Evolutionary conservation across 2,113 vertebrate genomes (phyloP).

Genomic region (Crypturellus undulatus): DNA sequence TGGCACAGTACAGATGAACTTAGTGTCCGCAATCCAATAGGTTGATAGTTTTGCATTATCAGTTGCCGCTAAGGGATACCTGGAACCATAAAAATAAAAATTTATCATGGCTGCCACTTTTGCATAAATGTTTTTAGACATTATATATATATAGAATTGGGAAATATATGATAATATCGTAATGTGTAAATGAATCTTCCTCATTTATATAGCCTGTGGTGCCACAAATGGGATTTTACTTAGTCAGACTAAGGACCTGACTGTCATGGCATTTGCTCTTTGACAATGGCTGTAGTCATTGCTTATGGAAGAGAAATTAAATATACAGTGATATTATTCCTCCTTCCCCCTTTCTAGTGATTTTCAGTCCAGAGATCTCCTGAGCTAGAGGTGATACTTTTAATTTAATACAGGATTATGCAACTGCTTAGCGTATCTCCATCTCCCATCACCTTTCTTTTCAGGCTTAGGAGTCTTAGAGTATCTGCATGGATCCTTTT

Average conservation of each 20-base stretch:
- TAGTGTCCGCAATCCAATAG: rapidly evolving
- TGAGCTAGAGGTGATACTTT: neutral
- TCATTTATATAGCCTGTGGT: neutral
- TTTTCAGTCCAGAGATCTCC: neutral
- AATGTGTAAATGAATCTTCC: neutral
- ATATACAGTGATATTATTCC: neutral
- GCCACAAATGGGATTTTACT: neutral
- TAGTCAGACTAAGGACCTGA: neutral
- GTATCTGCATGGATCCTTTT: neutral
- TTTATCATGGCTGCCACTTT: neutral
- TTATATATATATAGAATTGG: neutral
- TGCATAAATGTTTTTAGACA: rapidly evolving
- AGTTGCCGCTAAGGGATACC: neutral
- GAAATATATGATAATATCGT: neutral
- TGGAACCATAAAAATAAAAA: neutral
- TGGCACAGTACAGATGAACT: neutral
- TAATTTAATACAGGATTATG: conserved; percentile 21
- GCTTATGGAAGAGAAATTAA: neutral
- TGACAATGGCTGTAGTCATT: neutral
- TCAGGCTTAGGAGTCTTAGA: neutral
- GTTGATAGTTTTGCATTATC: neutral
- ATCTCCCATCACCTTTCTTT: neutral
- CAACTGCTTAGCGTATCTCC: neutral
- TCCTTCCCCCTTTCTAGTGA: neutral
- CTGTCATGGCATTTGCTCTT: neutral